Conservation (phyloP, 2,888 invertebrate species). For the Drosophila eohydei region DNA sequence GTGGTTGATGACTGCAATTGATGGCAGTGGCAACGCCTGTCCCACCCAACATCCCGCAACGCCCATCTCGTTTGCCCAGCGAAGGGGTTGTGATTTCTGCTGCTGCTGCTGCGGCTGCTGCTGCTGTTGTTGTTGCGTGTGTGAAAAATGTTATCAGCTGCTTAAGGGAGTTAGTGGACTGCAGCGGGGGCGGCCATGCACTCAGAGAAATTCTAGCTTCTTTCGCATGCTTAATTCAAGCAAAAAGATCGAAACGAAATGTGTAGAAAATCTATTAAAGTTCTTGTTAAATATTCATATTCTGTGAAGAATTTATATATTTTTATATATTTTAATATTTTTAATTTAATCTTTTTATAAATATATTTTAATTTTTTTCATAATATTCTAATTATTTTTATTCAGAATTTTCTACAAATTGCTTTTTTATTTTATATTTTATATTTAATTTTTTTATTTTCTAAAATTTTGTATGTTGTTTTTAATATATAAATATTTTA, state of each 20-base stretch:
- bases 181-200: slow-evolving; percentile 5
- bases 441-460: too few species aligned
- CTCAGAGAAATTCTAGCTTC: not conserved
- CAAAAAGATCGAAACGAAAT: not conserved
- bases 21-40: slow-evolving; percentile 58
- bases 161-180: slow-evolving; percentile 42
- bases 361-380: too few species aligned
- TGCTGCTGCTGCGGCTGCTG: slow-evolving; percentile 6
- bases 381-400: too few species aligned
- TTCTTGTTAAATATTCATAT: too few species aligned
- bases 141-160: slow-evolving; percentile 73
- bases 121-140: slow-evolving; percentile 42
- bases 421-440: too few species aligned
- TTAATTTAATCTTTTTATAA: too few species aligned
- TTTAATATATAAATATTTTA: too few species aligned
- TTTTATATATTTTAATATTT: too few species aligned
- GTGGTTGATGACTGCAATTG: slow-evolving; percentile 80
- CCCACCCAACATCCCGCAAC: slow-evolving; percentile 17
- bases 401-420: too few species aligned
- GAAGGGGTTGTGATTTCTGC: slow-evolving; percentile 75
- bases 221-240: not conserved
- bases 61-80: slow-evolving; percentile 67
- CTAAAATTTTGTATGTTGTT: too few species aligned
- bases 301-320: too few species aligned
- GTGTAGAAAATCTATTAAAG: not conserved